A percentile compares a stretch with the other conserved stretches of the same genome.
Evolutionary conservation across 30 jellyfish, hydroid and myxozoan species (phyloP).

Genomic region (Pelagia noctiluca): DNA sequence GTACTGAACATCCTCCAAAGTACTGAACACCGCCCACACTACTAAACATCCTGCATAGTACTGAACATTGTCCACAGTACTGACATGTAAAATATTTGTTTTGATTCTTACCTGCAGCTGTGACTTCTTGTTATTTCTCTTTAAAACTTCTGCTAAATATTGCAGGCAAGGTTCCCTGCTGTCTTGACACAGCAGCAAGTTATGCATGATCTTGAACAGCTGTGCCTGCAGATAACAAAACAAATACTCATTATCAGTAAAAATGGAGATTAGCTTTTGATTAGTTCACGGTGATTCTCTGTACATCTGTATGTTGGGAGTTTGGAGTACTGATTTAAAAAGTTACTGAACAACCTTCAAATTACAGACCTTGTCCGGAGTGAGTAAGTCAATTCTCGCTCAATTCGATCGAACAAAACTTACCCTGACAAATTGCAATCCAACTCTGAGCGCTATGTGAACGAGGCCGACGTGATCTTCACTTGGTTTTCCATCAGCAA

Average conservation of each 20-base stretch:
- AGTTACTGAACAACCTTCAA: background rate
- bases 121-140: slow-evolving; percentile 82
- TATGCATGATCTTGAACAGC: slow-evolving; percentile 84
- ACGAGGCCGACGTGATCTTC: slow-evolving; percentile 75
- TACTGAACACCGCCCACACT: too few species aligned
- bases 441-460: slow-evolving; percentile 81
- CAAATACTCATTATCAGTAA: background rate
- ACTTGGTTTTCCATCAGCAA: slow-evolving; percentile 92
- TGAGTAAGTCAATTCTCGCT: too few species aligned
- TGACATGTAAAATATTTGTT: background rate
- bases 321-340: background rate
- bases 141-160: slow-evolving; percentile 75
- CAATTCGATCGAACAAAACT: background rate
- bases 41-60: too few species aligned
- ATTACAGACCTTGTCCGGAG: background rate
- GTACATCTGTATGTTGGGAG: too few species aligned
- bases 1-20: too few species aligned
- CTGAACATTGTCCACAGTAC: too few species aligned
- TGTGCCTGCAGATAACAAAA: slow-evolving; percentile 76
- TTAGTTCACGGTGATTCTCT: too few species aligned
- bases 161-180: slow-evolving; percentile 80
- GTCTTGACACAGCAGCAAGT: slow-evolving; percentile 76
- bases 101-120: slow-evolving; percentile 86
- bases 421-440: slow-evolving; percentile 88
- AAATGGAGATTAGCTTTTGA: too few species aligned